Conservation (phyloP, 2,888 invertebrate species). For the Meiosimyza platycephala region DNA sequence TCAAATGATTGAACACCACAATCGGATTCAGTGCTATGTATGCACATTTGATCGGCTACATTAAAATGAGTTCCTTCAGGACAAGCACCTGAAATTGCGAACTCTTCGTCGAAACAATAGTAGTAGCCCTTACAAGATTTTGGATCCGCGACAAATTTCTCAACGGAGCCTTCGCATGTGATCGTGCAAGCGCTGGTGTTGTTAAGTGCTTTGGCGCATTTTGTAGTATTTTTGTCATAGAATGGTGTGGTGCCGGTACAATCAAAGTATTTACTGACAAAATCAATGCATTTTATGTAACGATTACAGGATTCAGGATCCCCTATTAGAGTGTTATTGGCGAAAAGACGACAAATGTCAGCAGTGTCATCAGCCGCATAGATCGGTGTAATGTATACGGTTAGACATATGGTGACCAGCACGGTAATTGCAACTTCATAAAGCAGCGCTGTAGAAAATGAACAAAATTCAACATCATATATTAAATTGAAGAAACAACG, state of each 20-base stretch:
- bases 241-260: slow-evolving; percentile 47
- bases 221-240: slow-evolving; percentile 39
- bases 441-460: too few species aligned
- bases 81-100: slow-evolving; percentile 46
- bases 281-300: slow-evolving; percentile 53
- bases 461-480: too few species aligned
- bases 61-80: slow-evolving; percentile 47
- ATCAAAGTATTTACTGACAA: slow-evolving; percentile 41
- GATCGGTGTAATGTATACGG: background rate
- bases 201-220: slow-evolving; percentile 44
- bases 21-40: slow-evolving; percentile 46
- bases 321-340: slow-evolving; percentile 52
- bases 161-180: slow-evolving; percentile 46
- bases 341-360: slow-evolving; percentile 54
- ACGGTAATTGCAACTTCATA: too few species aligned
- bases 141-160: slow-evolving; percentile 50
- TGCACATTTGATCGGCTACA: slow-evolving; percentile 43
- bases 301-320: slow-evolving; percentile 58
- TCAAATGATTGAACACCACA: slow-evolving; percentile 46
- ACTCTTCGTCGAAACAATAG: slow-evolving; percentile 46
- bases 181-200: slow-evolving; percentile 43
- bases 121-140: slow-evolving; percentile 56
- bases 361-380: slow-evolving; percentile 2
- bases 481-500: too few species aligned
- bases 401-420: too few species aligned